These are phyloP conservation scores for Drosophila ogumai DNA, from an alignment of 1,140 invertebrate genomes.

Conservation along the genomic window DNA sequence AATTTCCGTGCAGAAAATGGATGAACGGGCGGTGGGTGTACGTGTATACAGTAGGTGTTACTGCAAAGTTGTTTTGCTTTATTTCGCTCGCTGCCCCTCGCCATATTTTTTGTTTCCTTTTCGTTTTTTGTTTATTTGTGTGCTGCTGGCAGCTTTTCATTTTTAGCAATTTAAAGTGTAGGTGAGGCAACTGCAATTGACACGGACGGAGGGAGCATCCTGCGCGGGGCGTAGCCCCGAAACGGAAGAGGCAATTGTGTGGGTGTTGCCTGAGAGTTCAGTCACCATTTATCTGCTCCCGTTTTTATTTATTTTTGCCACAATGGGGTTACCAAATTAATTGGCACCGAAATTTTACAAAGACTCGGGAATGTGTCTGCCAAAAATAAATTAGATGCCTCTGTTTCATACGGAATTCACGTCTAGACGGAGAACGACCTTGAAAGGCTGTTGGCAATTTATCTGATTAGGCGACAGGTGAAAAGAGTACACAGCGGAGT, in stretches of 20 bases:
- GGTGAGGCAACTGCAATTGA: constrained; percentile 78
- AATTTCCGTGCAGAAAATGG: constrained; percentile 1
- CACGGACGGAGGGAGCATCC: constrained; percentile 69
- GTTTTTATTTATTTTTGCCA: constrained; percentile 18
- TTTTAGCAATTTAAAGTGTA: constrained; percentile 78
- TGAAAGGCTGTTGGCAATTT: constrained; percentile 52
- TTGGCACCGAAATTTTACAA: constrained; percentile 62
- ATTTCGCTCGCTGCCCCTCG: constrained; percentile 29
- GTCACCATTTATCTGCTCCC: constrained; percentile 30
- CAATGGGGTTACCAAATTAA: constrained; percentile 66
- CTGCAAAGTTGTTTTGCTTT: constrained; percentile 63
- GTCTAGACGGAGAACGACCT: constrained; percentile 72
- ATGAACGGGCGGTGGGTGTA: background rate
- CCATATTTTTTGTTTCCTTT: constrained; percentile 19
- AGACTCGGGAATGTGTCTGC: constrained; percentile 39
- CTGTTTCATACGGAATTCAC: constrained; percentile 9
- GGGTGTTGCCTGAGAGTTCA: constrained; percentile 33
- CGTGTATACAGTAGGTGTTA: constrained; percentile 39
- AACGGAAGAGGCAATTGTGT: constrained; percentile 58
- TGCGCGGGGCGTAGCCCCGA: constrained; percentile 35
- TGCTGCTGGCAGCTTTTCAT: constrained; percentile 73
- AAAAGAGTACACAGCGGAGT: constrained; percentile 4
- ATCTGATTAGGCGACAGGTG: constrained; percentile 52
- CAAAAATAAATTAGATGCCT: constrained; percentile 63
- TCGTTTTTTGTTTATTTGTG: constrained; percentile 46